Evolutionary conservation across 2,797 vertebrate species (phyloP).

Genomic region (Lepidocolaptes lacrymiger): DNA sequence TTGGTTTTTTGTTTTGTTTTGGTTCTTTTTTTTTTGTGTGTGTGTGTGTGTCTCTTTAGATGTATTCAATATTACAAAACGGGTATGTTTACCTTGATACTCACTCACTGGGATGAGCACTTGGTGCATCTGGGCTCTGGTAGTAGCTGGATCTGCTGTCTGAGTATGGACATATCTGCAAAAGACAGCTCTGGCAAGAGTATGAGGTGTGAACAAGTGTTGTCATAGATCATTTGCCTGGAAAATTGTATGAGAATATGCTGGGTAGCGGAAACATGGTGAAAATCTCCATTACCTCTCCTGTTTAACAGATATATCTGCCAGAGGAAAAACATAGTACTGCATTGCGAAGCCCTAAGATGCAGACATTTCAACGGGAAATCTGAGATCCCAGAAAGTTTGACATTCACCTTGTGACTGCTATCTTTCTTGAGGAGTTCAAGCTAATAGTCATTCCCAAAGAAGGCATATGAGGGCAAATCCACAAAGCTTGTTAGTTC

Average conservation of each 20-base stretch:
- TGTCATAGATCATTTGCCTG: not conserved
- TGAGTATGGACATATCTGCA: fast-evolving
- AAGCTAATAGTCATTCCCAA: not conserved
- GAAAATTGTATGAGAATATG: not conserved
- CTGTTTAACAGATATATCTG: not conserved
- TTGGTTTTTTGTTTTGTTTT: not conserved
- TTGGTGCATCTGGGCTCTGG: not conserved
- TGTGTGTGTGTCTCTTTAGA: not conserved
- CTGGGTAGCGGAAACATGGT: not conserved
- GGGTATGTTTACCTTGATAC: not conserved
- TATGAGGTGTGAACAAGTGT: not conserved
- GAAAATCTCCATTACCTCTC: not conserved
- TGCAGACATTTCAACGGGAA: not conserved
- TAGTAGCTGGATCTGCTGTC: not conserved
- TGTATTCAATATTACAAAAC: not conserved
- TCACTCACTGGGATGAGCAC: not conserved
- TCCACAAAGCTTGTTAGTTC: not conserved
- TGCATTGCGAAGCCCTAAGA: not conserved
- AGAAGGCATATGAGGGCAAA: not conserved
- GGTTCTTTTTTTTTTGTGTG: not conserved
- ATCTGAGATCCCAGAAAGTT: not conserved
- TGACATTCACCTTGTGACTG: not conserved
- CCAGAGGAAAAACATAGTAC: not conserved
- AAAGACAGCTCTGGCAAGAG: not conserved
- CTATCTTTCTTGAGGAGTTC: not conserved